Conservation (phyloP, 2,113 vertebrate species). For the Halcyon malimbica region DNA sequence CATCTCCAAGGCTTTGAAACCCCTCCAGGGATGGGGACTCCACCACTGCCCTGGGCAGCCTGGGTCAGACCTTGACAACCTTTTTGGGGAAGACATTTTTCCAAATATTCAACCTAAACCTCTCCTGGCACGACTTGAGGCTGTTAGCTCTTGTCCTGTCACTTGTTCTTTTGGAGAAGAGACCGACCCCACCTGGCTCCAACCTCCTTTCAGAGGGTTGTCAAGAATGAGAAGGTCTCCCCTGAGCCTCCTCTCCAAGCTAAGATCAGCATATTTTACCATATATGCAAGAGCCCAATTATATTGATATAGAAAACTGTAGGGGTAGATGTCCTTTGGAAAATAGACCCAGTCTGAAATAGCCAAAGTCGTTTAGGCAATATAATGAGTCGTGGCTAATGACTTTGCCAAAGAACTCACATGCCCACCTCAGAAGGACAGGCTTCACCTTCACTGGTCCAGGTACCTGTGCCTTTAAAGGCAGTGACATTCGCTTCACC, state of each 20-base stretch:
- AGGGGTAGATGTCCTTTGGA: neutral
- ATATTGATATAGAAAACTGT: neutral
- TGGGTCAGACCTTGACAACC: neutral
- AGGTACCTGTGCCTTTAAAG: constrained; percentile 28
- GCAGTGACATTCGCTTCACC: constrained; percentile 42
- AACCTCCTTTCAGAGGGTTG: neutral
- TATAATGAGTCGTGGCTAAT: neutral
- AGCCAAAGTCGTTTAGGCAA: neutral
- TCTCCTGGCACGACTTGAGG: neutral
- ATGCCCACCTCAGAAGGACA: neutral
- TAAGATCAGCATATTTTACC: neutral
- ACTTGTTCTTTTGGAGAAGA: neutral
- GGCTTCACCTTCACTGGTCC: neutral
- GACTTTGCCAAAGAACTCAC: neutral
- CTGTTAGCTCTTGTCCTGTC: neutral
- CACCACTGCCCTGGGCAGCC: neutral
- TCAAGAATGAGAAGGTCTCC: neutral
- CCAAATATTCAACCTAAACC: neutral
- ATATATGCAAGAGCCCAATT: neutral
- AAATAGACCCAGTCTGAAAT: neutral
- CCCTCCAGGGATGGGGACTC: neutral
- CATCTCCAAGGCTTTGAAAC: neutral
- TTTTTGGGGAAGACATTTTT: neutral
- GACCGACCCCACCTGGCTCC: neutral
- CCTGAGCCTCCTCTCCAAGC: neutral